Base-by-base conservation (phyloP, 2,113 vertebrate genomes). In the Mionectes macconnelli region DNA sequence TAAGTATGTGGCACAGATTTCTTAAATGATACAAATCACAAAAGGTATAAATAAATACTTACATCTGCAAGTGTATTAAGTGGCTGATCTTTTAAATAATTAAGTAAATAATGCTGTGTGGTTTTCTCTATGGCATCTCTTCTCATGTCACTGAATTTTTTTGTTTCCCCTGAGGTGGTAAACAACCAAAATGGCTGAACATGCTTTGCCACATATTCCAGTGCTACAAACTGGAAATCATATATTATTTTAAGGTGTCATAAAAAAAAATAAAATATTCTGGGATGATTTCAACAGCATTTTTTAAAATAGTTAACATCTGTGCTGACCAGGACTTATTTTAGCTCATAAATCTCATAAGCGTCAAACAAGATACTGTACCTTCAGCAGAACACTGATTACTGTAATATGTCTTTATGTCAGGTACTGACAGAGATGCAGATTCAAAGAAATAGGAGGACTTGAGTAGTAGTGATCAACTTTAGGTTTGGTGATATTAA, bases 341-440 rank as follows among this genome's bases (percentile, higher is more conserved):
- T 88, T 57, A 80, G 49, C 50, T 86, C 49, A 45, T 94, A 88
- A 86, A 90, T 88, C 78, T 90, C 85, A 37, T 56, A 74, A 93
- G 22, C 68, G 62, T 94, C 69, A 87, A 63, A 75, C 45, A 68
- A 60, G 94, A 87, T 79, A 37, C 53, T 64, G n/a, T 95, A 86
- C 57, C 68, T 89, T 96, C 87, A 87, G 89, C 59, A 78, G 72
- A 86, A 50, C 44, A 33, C 33, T 81, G 84, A 92, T 92, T 90
- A 72, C 59, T 81, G 6, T 84, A 94, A 93, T 94, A 75, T 0
- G 3, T 94, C 86, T 94, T 94, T 83, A 88, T 93, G 76, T 80
- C 92, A 92, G 75, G 39, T 50, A 55, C 33, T 47, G 69, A 76
- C 73, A 91, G 87, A 89, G 73, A 53, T 82, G 42, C 45, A 94